A percentile compares a stretch with the other conserved stretches of the same genome.
phyloP scores from a whole-genome alignment of 2,113 vertebrate species.

The Excalfactoria chinensis region DNA sequence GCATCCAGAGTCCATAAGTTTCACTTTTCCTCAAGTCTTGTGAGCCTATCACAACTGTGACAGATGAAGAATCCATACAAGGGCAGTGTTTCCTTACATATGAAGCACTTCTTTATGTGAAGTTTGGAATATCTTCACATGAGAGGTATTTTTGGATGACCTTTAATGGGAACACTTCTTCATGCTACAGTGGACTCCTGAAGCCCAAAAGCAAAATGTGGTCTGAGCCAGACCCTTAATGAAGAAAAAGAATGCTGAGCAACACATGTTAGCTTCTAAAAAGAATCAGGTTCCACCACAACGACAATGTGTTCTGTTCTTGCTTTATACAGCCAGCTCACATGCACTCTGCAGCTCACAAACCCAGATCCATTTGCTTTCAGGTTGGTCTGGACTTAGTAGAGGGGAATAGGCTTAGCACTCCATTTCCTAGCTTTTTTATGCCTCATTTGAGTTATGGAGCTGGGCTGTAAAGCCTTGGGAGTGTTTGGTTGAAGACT shows the following conservation, averaged over 20 bases:
- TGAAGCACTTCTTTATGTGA: background rate
- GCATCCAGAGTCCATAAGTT: background rate
- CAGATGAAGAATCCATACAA: background rate
- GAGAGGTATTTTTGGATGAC: background rate
- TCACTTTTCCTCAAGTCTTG: background rate
- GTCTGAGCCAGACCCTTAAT: background rate
- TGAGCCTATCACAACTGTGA: background rate
- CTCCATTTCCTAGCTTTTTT: background rate
- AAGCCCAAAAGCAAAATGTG: background rate
- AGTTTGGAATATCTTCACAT: background rate
- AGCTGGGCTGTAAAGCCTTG: background rate
- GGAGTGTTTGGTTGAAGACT: background rate
- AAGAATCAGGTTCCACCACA: background rate
- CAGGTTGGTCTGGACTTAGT: background rate
- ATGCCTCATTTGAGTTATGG: accelerated
- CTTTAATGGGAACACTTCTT: background rate
- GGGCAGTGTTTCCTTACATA: background rate
- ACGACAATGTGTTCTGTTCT: background rate
- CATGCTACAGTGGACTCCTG: too few species aligned
- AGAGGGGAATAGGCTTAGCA: background rate
- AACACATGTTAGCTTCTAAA: too few species aligned
- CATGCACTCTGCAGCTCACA: background rate
- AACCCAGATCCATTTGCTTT: background rate
- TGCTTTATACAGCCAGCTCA: background rate
- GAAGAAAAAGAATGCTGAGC: background rate